These are phyloP conservation scores for Euwallacea fornicatus DNA, from an alignment of 1,140 invertebrate genomes.

Conservation along the genomic window DNA sequence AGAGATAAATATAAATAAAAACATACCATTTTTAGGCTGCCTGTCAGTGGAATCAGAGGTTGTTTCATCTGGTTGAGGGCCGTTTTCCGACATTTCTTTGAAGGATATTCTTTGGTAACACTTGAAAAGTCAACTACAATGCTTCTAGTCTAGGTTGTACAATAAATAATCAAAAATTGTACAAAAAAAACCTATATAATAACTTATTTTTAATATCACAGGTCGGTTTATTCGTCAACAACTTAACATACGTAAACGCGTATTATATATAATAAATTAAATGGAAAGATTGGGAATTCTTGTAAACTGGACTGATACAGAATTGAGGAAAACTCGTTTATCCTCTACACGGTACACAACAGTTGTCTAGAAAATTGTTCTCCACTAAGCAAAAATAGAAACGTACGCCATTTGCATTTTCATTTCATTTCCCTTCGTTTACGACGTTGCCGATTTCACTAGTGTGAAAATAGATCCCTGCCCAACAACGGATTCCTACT, in stretches of 20 bases:
- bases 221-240: constrained; percentile 49
- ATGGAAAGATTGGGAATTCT: constrained; percentile 39
- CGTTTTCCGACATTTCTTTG: constrained; percentile 42
- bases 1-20: constrained; percentile 8
- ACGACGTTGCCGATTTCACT: too few relatives aligned
- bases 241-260: constrained; percentile 48
- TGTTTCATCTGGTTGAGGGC: constrained; percentile 37
- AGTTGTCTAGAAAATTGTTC: constrained; percentile 39
- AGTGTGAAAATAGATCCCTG: too few relatives aligned
- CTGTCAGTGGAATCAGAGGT: constrained; percentile 36
- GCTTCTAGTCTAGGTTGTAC: constrained; percentile 42
- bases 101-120: constrained; percentile 42
- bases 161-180: constrained; percentile 49
- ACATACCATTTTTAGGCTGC: constrained; percentile 42
- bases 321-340: constrained; percentile 29
- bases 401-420: constrained; percentile 52
- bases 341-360: constrained; percentile 37
- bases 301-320: constrained; percentile 37
- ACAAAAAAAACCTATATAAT: constrained; percentile 47
- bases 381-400: constrained; percentile 48
- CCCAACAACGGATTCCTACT: too few relatives aligned
- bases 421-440: constrained; percentile 34
- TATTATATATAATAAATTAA: constrained; percentile 45
- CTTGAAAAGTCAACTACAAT: constrained; percentile 38
- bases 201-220: constrained; percentile 52